phyloP scores from a whole-genome alignment of 1,140 invertebrate genomes.

The Leucophenga varia region DNA sequence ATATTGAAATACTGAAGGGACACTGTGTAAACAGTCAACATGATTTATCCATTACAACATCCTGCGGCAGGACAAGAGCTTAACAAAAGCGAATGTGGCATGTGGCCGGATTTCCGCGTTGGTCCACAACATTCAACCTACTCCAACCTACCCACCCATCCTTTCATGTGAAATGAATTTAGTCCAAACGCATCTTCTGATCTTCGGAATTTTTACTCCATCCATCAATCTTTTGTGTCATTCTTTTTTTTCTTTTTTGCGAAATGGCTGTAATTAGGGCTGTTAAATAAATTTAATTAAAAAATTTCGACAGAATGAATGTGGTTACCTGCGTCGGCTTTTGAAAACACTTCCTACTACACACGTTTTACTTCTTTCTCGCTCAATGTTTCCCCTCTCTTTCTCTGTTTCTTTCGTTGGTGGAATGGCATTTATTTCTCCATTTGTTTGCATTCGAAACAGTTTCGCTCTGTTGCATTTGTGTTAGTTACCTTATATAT shows the following conservation, averaged over 20 bases:
- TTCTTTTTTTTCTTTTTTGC: background rate
- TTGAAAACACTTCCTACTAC: no score
- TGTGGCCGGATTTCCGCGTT: background rate
- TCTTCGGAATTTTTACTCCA: no score
- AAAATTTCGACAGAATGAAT: background rate
- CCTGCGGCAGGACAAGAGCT: background rate
- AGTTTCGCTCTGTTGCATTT: no score
- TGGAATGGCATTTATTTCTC: background rate
- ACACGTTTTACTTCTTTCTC: no score
- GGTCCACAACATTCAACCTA: no score
- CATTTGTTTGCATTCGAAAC: no score
- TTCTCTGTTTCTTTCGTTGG: no score
- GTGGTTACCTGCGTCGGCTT: background rate
- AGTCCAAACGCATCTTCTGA: background rate
- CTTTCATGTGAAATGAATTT: background rate
- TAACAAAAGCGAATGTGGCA: background rate
- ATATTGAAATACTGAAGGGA: no score
- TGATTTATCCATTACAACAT: constrained; percentile 4
- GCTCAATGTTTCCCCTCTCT: no score
- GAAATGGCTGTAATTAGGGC: background rate
- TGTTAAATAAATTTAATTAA: constrained; percentile 5
- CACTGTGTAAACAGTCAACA: constrained; percentile 1
- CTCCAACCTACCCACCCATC: no score
- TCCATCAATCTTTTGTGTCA: no score
- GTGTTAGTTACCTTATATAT: no score